A percentile compares a stretch with the other conserved stretches of the same genome.
Evolutionary conservation across 2,888 invertebrate species (phyloP).

Genomic region (Chrysotoxum bicinctum): DNA sequence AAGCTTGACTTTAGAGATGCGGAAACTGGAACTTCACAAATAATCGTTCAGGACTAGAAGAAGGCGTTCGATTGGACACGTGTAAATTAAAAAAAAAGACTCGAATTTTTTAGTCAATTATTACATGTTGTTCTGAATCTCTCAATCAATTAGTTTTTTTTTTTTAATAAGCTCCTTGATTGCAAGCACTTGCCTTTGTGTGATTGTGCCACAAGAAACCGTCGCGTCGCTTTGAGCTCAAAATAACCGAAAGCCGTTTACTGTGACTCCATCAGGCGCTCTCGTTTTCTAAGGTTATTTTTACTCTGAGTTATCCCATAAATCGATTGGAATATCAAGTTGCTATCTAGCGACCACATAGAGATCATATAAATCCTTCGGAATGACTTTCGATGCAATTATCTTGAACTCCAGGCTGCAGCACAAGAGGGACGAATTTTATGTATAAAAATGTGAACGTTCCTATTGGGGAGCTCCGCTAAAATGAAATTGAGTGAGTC

Average conservation of each 20-base stretch:
- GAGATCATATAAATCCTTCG: slow-evolving; percentile 66
- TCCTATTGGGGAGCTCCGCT: neutral
- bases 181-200: neutral
- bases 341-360: slow-evolving; percentile 65
- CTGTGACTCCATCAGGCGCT: slow-evolving; percentile 34
- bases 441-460: neutral
- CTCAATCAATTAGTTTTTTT: slow-evolving; percentile 47
- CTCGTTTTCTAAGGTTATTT: slow-evolving; percentile 12
- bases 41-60: neutral
- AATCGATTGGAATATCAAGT: slow-evolving; percentile 71
- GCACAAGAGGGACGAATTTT: slow-evolving; percentile 15
- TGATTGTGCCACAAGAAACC: neutral
- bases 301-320: slow-evolving; percentile 51
- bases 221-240: slow-evolving; percentile 10
- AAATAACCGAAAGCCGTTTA: slow-evolving; percentile 59
- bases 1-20: neutral
- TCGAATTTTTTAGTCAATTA: neutral
- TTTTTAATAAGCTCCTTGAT: slow-evolving; percentile 9
- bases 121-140: slow-evolving; percentile 12
- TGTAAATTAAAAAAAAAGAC: neutral
- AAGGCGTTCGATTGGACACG: slow-evolving; percentile 46
- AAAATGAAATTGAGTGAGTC: slow-evolving; percentile 52
- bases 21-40: neutral
- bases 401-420: slow-evolving; percentile 47
- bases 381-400: slow-evolving; percentile 69